Evolutionary conservation across 2,113 vertebrate species (phyloP), one percentile per base, ranked within the genome.

Genomic region (Cyanocitta stelleri): DNA sequence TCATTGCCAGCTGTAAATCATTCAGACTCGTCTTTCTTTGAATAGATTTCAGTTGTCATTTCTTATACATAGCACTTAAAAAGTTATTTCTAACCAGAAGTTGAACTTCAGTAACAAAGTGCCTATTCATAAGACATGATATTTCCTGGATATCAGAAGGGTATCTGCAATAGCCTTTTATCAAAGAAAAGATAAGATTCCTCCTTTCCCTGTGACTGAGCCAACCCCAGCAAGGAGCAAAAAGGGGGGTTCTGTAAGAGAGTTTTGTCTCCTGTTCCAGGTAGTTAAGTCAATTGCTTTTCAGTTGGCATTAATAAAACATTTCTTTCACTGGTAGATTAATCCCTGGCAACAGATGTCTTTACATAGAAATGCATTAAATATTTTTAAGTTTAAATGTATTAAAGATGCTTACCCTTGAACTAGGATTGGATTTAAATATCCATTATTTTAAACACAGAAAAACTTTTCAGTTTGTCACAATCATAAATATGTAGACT

Each of bases 81-180:
- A 96, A 93, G 89, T 96, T 73, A 87, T 97, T 96, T 95, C 71
- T 94, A 95, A 85, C 85, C 94, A 96, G 89, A 73, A 91, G 77
- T 17, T 95, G 93, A 96, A 96, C 93, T 96, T 95, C 37, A 87
- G 66, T 85, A 94, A 97, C 96, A 96, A 93, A 87, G 91, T 91
- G 51, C 81, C 89, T 85, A 95, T 96, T 96, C 95, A 96, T 66
- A 87, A 91, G 89, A 73, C 26, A 66, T 85, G 74, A 87, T 96
- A 91, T 95, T 94, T 96, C 78, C 81, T 95, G 93, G 66, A 24
- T 95, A 94, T 89, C 91, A 83, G 77, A 85, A 93, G 39, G 58
- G 46, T 94, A 96, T 95, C 94, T 96, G 91, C 54, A 96, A 48
- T 76, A 94, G 78, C 23, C 29, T 93, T 95, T 96, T 95, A 90